Base-by-base conservation (phyloP, 30 jellyfish, hydroid and myxozoan species). In the Catostylus mosaicus region DNA sequence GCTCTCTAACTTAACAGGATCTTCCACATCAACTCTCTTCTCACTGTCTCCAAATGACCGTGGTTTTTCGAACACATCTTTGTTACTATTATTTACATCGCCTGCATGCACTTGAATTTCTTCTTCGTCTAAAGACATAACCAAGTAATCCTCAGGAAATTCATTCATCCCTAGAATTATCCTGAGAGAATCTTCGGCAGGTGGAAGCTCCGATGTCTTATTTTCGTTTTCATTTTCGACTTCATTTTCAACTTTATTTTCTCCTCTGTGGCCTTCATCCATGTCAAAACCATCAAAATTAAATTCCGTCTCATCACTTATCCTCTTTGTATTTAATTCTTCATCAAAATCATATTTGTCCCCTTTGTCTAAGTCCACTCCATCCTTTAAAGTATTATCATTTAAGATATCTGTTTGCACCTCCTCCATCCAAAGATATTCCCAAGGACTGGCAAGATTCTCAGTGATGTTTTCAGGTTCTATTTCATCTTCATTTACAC, bases 101-200 rank as follows among this genome's bases (percentile, higher is more conserved):
- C 12, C 26, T 2, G 71, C 71, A 23, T 6, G 19, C 36, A 19
- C 71, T 6, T 18, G 4, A 4, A 59, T 19, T 18, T 37, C 51
- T 77, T 38, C 67, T 20, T 33, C 51, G 34, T 38, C 36, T 40
- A 38, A 0, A 11, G 67, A n/a, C 35, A 70, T 16, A 11, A 22
- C 59, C 16, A 26, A 7, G 59, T 46, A 74, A 19, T 30, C 51
- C 6, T 74, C 72, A 34, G 75, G 37, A 5, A 20, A 4, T 0
- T 74, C 50, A 26, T 51, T 27, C 12, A 74, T 8, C 0, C 29
- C 85, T 16, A 57, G 24, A 30, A 20, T 10, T 24, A 59, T 52
- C 56, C 85, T 61, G 60, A 74, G 85, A 18, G 85, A 74, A 24
- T 52, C 85, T 30, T 33, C 72, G n/a, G 22, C n/a, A 29, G 54